Base-by-base conservation (phyloP, 2,888 invertebrate species). In the Abscondita cerata region DNA sequence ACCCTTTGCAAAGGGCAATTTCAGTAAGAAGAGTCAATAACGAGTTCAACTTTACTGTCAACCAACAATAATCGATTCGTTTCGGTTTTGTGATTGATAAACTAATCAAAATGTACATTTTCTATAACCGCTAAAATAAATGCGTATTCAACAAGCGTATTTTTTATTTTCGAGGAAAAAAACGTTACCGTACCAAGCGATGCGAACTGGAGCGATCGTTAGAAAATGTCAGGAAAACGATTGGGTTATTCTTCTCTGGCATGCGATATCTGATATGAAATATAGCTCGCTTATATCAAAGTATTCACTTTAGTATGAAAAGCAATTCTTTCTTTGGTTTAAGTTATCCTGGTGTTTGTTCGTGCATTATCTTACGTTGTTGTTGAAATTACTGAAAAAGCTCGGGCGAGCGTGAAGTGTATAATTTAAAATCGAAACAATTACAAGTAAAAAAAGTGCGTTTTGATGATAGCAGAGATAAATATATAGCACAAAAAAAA, bases 21-120 rank as follows among this genome's bases (percentile, higher is more conserved):
- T 68, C 69, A 71, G 73, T 68, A 25, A 25, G 72, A 70, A 75
- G 73, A 76, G 76, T 76, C 75, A 75, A 76, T 76, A 76, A 76
- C 74, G 76, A 25, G 75, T 74, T 75, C 75, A 74, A 25, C 25
- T 76, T 76, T 75, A 76, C 76, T 76, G 76, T 73, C 73, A 72
- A 72, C 73, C 73, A 73, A 71, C 72, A 71, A 33, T 48, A 44
- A 76, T 76, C 72, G 75, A 76, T 75, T 47, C 52, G 44, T 52
- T 50, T 62, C 48, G 34, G 41, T 15, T 25, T 48, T 34, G 20
- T 25, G 52, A 51, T 54, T 53, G 53, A 59, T 48, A 54, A 48
- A 33, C 44, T 33, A 54, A 44, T 54, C 53, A 44, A 48, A 44
- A 58, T 34, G 51, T 19, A 58, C 13, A 51, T 38, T 55, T 48